Percentiles rank a stretch among this genome's conserved stretches.
Conservation (phyloP, 1,140 invertebrate species). For the Oryctes rhinoceros region DNA sequence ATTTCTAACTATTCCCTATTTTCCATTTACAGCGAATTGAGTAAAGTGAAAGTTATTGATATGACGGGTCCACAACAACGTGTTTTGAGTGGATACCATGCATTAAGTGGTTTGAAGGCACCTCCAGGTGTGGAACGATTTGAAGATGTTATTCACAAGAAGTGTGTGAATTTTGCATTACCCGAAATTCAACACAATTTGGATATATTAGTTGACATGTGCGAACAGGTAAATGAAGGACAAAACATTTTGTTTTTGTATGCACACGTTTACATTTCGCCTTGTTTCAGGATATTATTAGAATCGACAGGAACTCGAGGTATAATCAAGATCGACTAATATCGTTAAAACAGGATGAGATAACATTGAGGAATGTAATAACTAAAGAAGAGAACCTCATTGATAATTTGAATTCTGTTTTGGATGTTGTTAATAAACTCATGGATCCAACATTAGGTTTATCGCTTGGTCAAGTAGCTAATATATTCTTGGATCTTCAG, state of each 20-base stretch:
- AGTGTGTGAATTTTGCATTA: constrained; percentile 73
- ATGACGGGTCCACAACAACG: constrained; percentile 96
- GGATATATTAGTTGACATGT: constrained; percentile 88
- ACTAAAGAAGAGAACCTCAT: constrained; percentile 79
- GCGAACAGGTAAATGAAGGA: constrained; percentile 76
- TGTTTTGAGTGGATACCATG: constrained; percentile 94
- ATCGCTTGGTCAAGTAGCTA: constrained; percentile 76
- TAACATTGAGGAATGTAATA: constrained; percentile 74
- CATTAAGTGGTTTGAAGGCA: constrained; percentile 73
- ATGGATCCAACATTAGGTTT: constrained; percentile 68
- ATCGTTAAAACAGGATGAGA: constrained; percentile 81
- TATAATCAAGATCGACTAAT: constrained; percentile 87
- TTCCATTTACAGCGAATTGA: constrained; percentile 65
- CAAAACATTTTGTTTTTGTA: no score
- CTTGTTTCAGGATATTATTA: constrained; percentile 58
- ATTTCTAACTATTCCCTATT: no score
- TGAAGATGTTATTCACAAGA: constrained; percentile 69
- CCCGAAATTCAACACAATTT: constrained; percentile 95
- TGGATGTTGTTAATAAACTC: constrained; percentile 75
- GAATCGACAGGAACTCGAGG: constrained; percentile 61
- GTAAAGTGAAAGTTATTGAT: constrained; percentile 97
- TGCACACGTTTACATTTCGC: no score
- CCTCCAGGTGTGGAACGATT: constrained; percentile 67
- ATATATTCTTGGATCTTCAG: constrained; percentile 79
- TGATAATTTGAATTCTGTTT: constrained; percentile 74